A percentile compares a stretch with the other conserved stretches of the same genome.
These are phyloP conservation scores for Xestia xanthographa DNA, from an alignment of 2,888 invertebrate genomes.

Conservation along the genomic window DNA sequence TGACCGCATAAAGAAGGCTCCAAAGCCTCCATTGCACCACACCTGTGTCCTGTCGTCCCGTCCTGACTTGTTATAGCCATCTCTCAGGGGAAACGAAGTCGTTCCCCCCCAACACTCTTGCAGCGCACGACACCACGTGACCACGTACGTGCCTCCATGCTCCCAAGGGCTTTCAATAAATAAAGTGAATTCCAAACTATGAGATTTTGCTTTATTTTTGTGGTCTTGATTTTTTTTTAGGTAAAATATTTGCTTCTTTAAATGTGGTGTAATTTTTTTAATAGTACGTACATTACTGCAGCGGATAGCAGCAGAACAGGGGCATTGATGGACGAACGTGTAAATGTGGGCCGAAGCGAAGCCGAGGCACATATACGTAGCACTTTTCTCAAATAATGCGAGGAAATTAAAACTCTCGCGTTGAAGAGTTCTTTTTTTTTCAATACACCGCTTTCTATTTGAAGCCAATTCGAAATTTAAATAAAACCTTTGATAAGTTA, in stretches of 20 bases:
- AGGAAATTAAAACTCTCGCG: too few relatives aligned
- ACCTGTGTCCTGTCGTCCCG: not conserved
- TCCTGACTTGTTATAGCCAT: not conserved
- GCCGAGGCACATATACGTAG: too few relatives aligned
- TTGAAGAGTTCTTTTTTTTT: too few relatives aligned
- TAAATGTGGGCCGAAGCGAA: too few relatives aligned
- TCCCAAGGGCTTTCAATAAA: constrained; percentile 28
- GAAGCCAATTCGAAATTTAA: too few relatives aligned
- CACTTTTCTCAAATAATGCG: too few relatives aligned
- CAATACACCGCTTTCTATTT: too few relatives aligned
- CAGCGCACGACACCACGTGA: constrained; percentile 25
- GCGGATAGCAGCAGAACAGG: too few relatives aligned
- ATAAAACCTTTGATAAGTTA: too few relatives aligned
- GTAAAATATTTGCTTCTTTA: not conserved
- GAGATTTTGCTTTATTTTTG: constrained; percentile 13
- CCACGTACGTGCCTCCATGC: not conserved
- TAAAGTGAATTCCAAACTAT: constrained; percentile 17
- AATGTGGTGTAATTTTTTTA: not conserved
- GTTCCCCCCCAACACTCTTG: constrained; percentile 13
- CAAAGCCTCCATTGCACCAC: not conserved
- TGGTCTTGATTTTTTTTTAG: not conserved
- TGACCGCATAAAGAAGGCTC: not conserved
- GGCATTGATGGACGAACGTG: too few relatives aligned
- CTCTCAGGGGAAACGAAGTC: constrained; percentile 11
- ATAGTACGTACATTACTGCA: too few relatives aligned